Percentiles rank a stretch among this genome's conserved stretches.
These are phyloP conservation scores for Mnemiopsis leidyi DNA, from an alignment of 37 sponge, comb jelly and placozoan species.

Conservation along the genomic window DNA sequence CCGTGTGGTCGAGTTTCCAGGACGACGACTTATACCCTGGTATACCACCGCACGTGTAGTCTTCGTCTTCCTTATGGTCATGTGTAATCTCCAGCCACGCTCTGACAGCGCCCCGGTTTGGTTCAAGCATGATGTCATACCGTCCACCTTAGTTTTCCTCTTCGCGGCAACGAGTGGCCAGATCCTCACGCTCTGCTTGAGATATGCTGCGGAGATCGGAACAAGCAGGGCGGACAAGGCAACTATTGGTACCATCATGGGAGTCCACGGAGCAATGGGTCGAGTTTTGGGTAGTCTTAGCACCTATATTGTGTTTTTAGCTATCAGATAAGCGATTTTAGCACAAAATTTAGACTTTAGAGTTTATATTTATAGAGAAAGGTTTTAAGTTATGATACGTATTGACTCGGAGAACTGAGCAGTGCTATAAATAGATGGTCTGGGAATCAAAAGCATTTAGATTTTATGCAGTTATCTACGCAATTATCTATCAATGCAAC, in stretches of 20 bases:
- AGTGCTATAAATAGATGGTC: too few relatives aligned
- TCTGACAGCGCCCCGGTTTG: constrained; percentile 15
- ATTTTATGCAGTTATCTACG: too few relatives aligned
- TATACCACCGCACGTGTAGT: constrained; percentile 16
- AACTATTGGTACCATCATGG: constrained; percentile 47
- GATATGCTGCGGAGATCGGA: constrained; percentile 37
- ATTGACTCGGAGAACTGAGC: too few relatives aligned
- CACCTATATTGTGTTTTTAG: neutral
- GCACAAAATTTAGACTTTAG: too few relatives aligned
- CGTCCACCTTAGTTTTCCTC: constrained; percentile 6
- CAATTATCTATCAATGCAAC: too few relatives aligned
- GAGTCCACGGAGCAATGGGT: constrained; percentile 48
- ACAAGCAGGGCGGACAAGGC: neutral
- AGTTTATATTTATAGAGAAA: too few relatives aligned
- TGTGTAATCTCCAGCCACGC: constrained; percentile 66
- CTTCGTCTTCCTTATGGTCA: constrained; percentile 8
- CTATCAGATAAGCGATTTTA: neutral
- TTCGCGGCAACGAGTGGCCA: constrained; percentile 29
- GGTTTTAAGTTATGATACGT: too few relatives aligned
- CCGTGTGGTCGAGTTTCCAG: constrained; percentile 3
- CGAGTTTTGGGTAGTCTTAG: constrained; percentile 31
- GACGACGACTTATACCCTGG: constrained; percentile 49
- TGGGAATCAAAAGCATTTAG: too few relatives aligned
- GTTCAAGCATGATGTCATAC: constrained; percentile 16
- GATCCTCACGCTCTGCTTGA: constrained; percentile 24